Base-by-base conservation (phyloP, 1,140 invertebrate species). In the Hermatobates lingyangjiaoensis region DNA sequence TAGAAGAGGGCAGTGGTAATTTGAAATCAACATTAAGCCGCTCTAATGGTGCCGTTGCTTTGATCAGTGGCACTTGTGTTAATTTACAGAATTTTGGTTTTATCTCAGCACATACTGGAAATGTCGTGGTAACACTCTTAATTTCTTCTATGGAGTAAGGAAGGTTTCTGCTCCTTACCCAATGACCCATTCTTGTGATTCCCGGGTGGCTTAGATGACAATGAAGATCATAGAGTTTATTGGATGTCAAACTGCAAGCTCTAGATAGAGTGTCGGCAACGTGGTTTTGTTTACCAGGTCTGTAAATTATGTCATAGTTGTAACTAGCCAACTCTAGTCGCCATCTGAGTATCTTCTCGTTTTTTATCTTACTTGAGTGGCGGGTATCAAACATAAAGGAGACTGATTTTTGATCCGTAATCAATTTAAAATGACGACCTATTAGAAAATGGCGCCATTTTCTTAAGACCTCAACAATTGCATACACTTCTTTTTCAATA, bases 381-480 rank as follows among this genome's bases (percentile, higher is more conserved):
- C 58, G 55, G 25, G 20, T 18, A 39, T 57, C 25, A 49, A 60
- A 59, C 54, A 60, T 62, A 46, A 60, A 56, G 1, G 47, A 26
- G 2, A 60, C 54, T 18, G 54, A 59, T 40, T 44, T 14, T 48
- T 61, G 56, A 42, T 59, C 56, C 15, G 58, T 59, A 14, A 61
- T 56, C 10, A 61, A n/a, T 27, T 39, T 38, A 53, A 61, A 61
- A 39, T 58, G 50, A 18, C 45, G 27, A 3, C 56, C 56, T 4
- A 59, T 26, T 10, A 60, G 48, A 34, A 44, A 56, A 34, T 58
- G 54, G 26, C 49, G 50, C 58, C 57, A 74, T 52, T 68, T 69
- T 38, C 61, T 53, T 34, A 71, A 50, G 14, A 20, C 7, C 23
- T 24, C 21, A 21, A 24, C 21, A 20, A 20, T 12, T 5, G 5